Evolutionary conservation across 2,113 vertebrate genomes (phyloP), one percentile per base, ranked within the genome.

Genomic region (Eublepharis macularius): DNA sequence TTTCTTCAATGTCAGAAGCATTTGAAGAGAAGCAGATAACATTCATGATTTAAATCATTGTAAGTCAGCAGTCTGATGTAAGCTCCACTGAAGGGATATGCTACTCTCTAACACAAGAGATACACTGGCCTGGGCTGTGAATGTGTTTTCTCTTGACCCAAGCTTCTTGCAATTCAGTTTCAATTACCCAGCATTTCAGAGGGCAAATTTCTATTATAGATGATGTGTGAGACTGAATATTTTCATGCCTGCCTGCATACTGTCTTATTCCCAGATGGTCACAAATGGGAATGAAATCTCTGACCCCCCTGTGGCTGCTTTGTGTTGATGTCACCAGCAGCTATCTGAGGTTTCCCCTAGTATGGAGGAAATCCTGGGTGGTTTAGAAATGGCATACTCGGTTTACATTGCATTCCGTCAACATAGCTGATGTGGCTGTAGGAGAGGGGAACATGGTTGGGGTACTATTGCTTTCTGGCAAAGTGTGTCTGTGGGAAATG

Each of bases 381-480:
- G 80, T 73, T 86, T 80, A 65, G 41, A 86, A 86, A 74, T 80
- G 84, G 65, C 84, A 86, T 80, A 80, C 84, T 86, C 78, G 47
- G 77, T 80, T 86, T 86, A 80, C 84, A 86, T 80, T 74, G 77
- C 84, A 86, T 86, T 86, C 84, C 80, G 69, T 80, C 84, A 86
- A 80, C 84, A 86, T 73, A 80, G 69, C 57, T 86, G 70, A 74
- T 80, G 84, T 47, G 54, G 69, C 84, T 86, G 78, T 69, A 74
- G 84, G 69, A 85, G 68, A 86, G 84, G 73, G 69, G 68, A 86
- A 80, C 69, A 86, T 57, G 68, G 84, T 43, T 73, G 57, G 83
- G 54, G 45, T 86, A 86, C 74, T 86, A 86, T 86, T 86, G 84
- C 84, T 74, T 86, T 86, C 84, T 86, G 84, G 84, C 84, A 86